These are phyloP conservation scores for Pollenia labialis DNA, from an alignment of 2,888 invertebrate species.

Conservation along the genomic window DNA sequence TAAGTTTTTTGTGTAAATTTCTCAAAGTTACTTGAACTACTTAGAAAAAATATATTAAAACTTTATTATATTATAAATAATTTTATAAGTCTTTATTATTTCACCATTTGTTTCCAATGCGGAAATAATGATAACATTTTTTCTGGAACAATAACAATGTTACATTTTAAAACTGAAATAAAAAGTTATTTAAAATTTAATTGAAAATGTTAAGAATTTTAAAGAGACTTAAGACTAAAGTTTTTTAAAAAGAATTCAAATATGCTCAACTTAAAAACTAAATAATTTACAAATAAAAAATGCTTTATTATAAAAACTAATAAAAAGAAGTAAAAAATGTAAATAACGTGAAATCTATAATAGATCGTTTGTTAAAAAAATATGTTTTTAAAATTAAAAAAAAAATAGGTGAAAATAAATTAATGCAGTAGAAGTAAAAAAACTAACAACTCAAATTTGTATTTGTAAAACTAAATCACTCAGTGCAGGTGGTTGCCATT, in stretches of 20 bases:
- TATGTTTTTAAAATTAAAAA: conserved; percentile 27
- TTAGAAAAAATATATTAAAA: not conserved
- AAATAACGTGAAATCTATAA: conserved; percentile 43
- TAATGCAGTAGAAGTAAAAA: conserved; percentile 38
- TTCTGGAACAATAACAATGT: conserved; percentile 47
- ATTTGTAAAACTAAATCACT: conserved; percentile 66
- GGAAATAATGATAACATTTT: conserved; percentile 23
- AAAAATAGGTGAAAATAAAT: conserved; percentile 33
- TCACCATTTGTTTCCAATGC: conserved; percentile 35
- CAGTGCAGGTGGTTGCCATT: conserved; percentile 71
- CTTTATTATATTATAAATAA: conserved; percentile 53
- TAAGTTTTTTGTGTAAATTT: too few species aligned
- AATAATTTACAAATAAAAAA: conserved; percentile 63
- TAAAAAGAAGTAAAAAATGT: conserved; percentile 16
- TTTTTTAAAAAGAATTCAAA: conserved; percentile 54
- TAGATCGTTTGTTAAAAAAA: conserved; percentile 52
- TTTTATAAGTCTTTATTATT: conserved; percentile 69
- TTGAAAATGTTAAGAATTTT: conserved; percentile 33
- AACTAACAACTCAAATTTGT: conserved; percentile 28
- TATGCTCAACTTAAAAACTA: conserved; percentile 56
- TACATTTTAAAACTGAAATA: conserved; percentile 34
- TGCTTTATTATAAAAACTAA: conserved; percentile 48
- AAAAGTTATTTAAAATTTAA: conserved; percentile 42
- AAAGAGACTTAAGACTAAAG: conserved; percentile 5
- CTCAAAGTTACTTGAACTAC: too few species aligned